Evolutionary conservation across 2,888 invertebrate genomes (phyloP), one percentile per base, ranked within the genome.

Genomic region (Romanomermis culicivorax): DNA sequence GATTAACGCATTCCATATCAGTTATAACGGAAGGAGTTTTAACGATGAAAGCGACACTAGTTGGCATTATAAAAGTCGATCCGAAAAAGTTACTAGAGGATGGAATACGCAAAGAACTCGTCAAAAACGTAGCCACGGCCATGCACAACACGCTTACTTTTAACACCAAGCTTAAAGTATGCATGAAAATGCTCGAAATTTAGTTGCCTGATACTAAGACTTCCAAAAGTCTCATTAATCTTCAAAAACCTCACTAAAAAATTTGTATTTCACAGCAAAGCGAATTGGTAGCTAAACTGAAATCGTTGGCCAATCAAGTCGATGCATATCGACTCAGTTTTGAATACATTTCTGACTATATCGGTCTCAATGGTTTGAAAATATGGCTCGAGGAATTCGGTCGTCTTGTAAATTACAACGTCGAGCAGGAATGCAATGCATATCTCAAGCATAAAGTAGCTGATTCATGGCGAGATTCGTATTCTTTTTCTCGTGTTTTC

Each of bases 261-360:
- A n/a, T n/a, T n/a, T n/a, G n/a, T n/a, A n/a, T n/a, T n/a, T n/a
- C n/a, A 3, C 57, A 73, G 71, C 61, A 63, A 1, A 70, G 68
- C 61, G 72, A 74, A 57, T 60, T 74, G 52, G 62, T 69, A 51
- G 71, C 74, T 1, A 80, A 81, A 65, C 73, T 93, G 48, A 78
- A 79, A 64, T 75, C 75, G 55, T 74, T 91, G 54, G 80, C 82
- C 2, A 79, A 79, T 56, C 80, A 82, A 62, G 88, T 93, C 80
- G 85, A 88, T 65, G 93, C 93, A 0, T 89, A 89, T 68, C 79
- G 83, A 59, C 77, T 86, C 60, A 91, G 91, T 0, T 85, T 95
- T 69, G 91, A 93, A 73, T 95, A 93, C 68, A 88, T 95, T 65
- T 91, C 93, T 73, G 95, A 95, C 72, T 95, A 95, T 67, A 82